Base-by-base conservation (phyloP, 2,888 invertebrate species). In the Drosophila tripunctata region DNA sequence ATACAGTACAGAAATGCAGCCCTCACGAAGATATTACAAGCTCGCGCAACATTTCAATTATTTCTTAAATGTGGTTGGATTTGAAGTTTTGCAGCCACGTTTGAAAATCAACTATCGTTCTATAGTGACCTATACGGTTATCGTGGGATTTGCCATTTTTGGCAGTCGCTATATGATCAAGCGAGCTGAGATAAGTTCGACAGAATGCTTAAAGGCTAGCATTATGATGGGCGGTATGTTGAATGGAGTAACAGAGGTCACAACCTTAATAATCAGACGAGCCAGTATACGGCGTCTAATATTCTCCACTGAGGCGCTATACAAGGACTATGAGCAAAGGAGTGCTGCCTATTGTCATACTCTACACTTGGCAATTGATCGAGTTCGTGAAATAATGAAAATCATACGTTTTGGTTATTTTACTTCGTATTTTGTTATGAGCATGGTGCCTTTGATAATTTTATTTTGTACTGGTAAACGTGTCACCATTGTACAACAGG, bases 181-280 rank as follows among this genome's bases (percentile, higher is more conserved):
- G 1, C 58, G 75, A 15, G 24, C 45, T 0, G 33, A 38, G 6
- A 21, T 45, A 2, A 27, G 55, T 17, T 85, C 64, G 79, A n/a
- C 17, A 5, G 79, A 68, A 10, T 50, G 66, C 8, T 24, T 80
- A 0, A 80, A 73, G 10, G 22, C 65, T 2, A 50, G 44, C 30
- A 19, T 82, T 0, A 80, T 82, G 86, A 17, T 63, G 5, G 79
- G 79, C 0, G 79, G 76, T 0, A 17, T 75, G 8, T 1, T 65
- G 6, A 72, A 55, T 6, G 83, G 72, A 0, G 0, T 8, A 1
- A 52, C 43, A 0, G 65, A 80, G 14, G 19, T 85, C 2, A 4
- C 48, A 0, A 73, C 64, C 0, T 31, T 67, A 4, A 4, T 82
- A 1, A n/a, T 51, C 0, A 65, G 50, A 3, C 83, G 79, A 1